Percentiles rank a stretch among this genome's conserved stretches.
Evolutionary conservation across 2,113 vertebrate species (phyloP).

Genomic region (Caracal caracal): DNA sequence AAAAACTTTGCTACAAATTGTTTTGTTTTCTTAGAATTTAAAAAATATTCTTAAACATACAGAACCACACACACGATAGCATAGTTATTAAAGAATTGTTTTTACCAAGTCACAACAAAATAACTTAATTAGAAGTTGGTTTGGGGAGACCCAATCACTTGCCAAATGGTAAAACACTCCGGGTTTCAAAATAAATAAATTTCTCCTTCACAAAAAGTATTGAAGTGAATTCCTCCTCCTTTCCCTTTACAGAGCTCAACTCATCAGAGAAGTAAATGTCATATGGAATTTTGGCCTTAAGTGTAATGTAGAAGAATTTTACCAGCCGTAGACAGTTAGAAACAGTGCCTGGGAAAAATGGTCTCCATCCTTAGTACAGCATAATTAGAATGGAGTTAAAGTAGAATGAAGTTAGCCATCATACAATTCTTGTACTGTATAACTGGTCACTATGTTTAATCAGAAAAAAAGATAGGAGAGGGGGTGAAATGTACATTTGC

Average conservation of each 20-base stretch:
- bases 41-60: not conserved
- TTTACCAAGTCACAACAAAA: not conserved
- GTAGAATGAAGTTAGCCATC: constrained; percentile 57
- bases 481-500: constrained; percentile 72
- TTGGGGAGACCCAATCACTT: not conserved
- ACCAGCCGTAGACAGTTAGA: not conserved
- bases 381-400: constrained; percentile 28
- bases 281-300: not conserved
- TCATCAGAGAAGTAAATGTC: not conserved
- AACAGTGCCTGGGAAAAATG: not conserved
- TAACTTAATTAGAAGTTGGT: not conserved
- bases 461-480: constrained; percentile 4
- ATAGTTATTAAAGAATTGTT: not conserved
- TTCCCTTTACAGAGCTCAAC: constrained; percentile 13
- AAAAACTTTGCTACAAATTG: not conserved
- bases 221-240: not conserved
- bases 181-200: not conserved
- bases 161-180: not conserved
- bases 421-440: constrained; percentile 43
- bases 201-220: not conserved
- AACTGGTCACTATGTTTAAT: constrained; percentile 63
- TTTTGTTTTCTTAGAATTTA: not conserved
- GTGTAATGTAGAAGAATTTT: not conserved
- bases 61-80: not conserved
- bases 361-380: not conserved